phyloP scores from a whole-genome alignment of 1,140 invertebrate genomes.

The Carcinoscorpius rotundicauda region DNA sequence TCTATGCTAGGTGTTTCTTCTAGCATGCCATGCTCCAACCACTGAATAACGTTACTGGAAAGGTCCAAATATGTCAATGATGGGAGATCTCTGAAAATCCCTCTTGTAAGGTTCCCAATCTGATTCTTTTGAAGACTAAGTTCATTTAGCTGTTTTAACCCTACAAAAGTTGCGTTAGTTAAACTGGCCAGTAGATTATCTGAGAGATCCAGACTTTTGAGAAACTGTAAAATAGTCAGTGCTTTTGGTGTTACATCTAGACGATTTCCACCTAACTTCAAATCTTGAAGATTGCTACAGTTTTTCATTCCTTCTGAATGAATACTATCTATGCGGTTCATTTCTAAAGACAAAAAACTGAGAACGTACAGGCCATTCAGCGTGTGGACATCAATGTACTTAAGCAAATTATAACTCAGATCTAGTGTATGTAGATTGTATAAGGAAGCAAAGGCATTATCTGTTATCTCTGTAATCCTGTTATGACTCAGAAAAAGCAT shows the following conservation, averaged over 20 bases:
- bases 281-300: slow-evolving; percentile 25
- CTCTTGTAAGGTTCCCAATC: slow-evolving; percentile 46
- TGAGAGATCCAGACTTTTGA: slow-evolving; percentile 64
- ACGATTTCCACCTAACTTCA: slow-evolving; percentile 27
- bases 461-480: slow-evolving; percentile 22
- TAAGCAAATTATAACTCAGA: slow-evolving; percentile 62
- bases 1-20: slow-evolving; percentile 61
- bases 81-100: slow-evolving; percentile 62
- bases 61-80: slow-evolving; percentile 72
- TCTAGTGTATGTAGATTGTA: slow-evolving; percentile 69
- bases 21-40: slow-evolving; percentile 66
- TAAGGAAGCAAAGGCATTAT: slow-evolving; percentile 53
- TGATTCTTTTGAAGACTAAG: slow-evolving; percentile 68
- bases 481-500: slow-evolving; percentile 25
- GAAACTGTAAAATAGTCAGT: slow-evolving; percentile 39
- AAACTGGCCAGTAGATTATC: slow-evolving; percentile 59
- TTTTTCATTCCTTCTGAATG: slow-evolving; percentile 26
- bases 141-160: slow-evolving; percentile 63
- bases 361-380: slow-evolving; percentile 75
- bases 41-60: slow-evolving; percentile 72
- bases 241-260: slow-evolving; percentile 23
- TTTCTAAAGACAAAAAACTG: slow-evolving; percentile 67
- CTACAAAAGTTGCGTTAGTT: slow-evolving; percentile 11
- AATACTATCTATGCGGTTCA: slow-evolving; percentile 45
- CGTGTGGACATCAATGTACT: slow-evolving; percentile 58